Conservation (phyloP, 2,797 vertebrate species). For the Heliangelus exortis region DNA sequence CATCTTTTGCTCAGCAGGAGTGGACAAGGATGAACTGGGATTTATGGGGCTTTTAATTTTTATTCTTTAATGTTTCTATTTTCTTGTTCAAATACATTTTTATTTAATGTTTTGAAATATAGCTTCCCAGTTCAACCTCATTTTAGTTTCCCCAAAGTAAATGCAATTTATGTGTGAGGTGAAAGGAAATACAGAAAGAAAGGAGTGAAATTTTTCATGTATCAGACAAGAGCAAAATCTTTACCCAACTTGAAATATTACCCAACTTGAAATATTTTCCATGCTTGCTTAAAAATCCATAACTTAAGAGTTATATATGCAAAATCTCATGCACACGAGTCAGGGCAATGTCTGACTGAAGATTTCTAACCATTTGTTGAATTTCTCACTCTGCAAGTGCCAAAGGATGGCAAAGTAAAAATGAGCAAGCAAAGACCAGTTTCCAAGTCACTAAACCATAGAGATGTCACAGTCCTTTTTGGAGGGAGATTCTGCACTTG, state of each 20-base stretch:
- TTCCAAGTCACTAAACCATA: slow-evolving; percentile 46
- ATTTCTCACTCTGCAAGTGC: background rate
- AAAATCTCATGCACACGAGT: slow-evolving; percentile 16
- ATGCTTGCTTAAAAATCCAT: slow-evolving; percentile 39
- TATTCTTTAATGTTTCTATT: slow-evolving; percentile 56
- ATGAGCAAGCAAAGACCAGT: background rate
- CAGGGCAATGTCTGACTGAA: background rate
- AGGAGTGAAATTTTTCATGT: background rate
- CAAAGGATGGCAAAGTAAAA: slow-evolving; percentile 3
- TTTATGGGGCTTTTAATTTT: slow-evolving; percentile 53
- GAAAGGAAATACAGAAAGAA: slow-evolving; percentile 3
- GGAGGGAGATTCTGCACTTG: background rate
- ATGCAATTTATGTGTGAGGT: background rate
- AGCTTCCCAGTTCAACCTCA: background rate
- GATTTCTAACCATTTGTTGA: slow-evolving; percentile 41
- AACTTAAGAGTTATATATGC: background rate
- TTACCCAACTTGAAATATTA: slow-evolving; percentile 30
- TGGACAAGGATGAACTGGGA: slow-evolving; percentile 6
- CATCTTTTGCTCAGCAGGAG: slow-evolving; percentile 41
- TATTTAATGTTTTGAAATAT: slow-evolving; percentile 33
- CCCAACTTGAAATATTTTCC: slow-evolving; percentile 42
- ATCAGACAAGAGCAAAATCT: slow-evolving; percentile 16
- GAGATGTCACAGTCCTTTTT: background rate
- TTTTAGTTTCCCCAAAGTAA: background rate
- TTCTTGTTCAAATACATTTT: slow-evolving; percentile 47